Evolutionary conservation across 2,113 vertebrate genomes (phyloP).

Genomic region (Datnioides undecimradiatus): DNA sequence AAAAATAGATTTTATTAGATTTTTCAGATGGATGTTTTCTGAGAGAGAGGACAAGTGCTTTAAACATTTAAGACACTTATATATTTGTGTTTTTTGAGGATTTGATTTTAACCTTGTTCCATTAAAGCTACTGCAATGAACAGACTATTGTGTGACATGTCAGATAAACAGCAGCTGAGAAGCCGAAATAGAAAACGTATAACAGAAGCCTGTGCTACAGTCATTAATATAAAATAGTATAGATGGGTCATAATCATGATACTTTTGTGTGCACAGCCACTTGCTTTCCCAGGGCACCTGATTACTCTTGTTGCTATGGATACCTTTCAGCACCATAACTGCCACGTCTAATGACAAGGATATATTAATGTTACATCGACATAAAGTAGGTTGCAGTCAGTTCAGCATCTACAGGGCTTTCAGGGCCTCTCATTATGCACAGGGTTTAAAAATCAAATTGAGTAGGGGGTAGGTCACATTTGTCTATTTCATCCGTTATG

Average conservation of each 20-base stretch:
- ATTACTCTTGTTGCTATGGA: constrained; percentile 62
- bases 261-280: constrained; percentile 13
- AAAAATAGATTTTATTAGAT: background rate
- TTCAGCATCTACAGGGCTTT: background rate
- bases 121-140: background rate
- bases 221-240: background rate
- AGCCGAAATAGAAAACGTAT: background rate
- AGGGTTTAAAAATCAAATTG: background rate
- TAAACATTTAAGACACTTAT: background rate
- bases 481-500: background rate
- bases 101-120: background rate
- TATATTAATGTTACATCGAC: constrained; percentile 15
- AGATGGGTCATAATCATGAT: constrained; percentile 23
- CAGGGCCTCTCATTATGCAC: background rate
- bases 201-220: background rate
- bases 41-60: background rate
- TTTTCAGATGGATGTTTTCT: background rate
- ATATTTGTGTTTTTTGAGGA: background rate
- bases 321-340: constrained; percentile 35
- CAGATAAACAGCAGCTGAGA: background rate
- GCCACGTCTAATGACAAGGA: constrained; percentile 6
- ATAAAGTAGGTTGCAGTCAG: background rate
- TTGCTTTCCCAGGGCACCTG: constrained; percentile 9
- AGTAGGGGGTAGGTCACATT: background rate
- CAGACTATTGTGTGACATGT: background rate